Evolutionary conservation across 2,797 vertebrate species (phyloP), one percentile per base, ranked within the genome.

Genomic region (Pagetopsis macropterus): DNA sequence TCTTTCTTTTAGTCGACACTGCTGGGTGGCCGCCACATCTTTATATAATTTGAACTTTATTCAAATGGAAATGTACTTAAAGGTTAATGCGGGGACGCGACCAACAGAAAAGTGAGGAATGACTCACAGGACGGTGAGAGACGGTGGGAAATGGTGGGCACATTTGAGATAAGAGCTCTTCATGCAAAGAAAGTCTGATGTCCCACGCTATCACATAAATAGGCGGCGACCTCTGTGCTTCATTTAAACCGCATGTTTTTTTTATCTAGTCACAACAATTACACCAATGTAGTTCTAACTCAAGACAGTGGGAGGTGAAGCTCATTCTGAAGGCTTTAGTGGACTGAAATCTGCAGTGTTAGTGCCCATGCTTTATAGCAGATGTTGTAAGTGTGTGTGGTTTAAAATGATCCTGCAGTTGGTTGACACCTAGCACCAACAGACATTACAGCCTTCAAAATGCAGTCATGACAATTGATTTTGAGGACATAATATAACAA

Each of bases 231-330:
- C 49, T 66, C 31, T 33, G 5, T 13, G 44, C 37, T 57, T 60
- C 23, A 67, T 65, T 67, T 64, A 69, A 58, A 84, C 70, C 72
- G 67, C 65, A 70, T 65, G 44, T 70, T 81, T 57, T 66, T 87
- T 84, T 76, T 77, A 86, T 84, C 72, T 70, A 27, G 84, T 46
- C 58, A 64, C 40, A 68, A 59, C 78, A 68, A 83, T 31, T 58
- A 45, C 52, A 27, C 5, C 65, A 77, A 72, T 75, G 69, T 40
- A 71, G 33, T 66, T 62, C 45, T n/a, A 65, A 68, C 65, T 67
- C 50, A 65, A 72, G 74, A 66, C 72, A 49, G 75, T 64, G 74
- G 78, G 65, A 21, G 72, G 55, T 15, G 58, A 61, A 44, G 54
- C 56, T 58, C 57, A 55, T 55, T 67, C 46, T 69, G 40, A 70